phyloP scores from a whole-genome alignment of 2,888 invertebrate species.

The Argyra leucocephala region DNA sequence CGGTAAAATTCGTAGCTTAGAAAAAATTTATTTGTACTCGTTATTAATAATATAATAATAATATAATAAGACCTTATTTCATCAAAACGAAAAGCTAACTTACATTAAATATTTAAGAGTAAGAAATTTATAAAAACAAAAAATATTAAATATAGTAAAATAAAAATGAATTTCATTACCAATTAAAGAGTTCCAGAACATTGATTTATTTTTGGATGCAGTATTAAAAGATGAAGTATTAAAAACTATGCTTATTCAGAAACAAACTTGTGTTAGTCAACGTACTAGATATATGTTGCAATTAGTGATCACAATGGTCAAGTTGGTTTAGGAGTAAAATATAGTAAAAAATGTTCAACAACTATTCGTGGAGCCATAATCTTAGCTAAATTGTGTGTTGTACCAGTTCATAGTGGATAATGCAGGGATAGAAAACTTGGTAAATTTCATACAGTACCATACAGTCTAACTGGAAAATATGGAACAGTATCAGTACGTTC shows the following conservation, averaged over 20 bases:
- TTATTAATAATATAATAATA: no score
- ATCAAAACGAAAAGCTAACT: no score
- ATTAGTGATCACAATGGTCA: conserved; percentile 99
- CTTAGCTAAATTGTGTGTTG: conserved; percentile 92
- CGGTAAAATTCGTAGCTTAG: conserved; percentile 87
- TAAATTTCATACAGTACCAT: conserved; percentile 97
- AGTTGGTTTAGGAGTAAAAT: conserved; percentile 97
- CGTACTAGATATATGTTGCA: conserved; percentile 94
- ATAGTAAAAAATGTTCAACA: conserved; percentile 99
- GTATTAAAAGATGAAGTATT: conserved; percentile 94
- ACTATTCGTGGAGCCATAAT: conserved; percentile 99
- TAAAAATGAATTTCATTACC: no score
- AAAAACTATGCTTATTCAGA: conserved; percentile 99
- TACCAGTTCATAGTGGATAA: conserved; percentile 96
- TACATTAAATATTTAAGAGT: no score
- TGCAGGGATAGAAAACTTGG: conserved; percentile 99
- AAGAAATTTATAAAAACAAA: no score
- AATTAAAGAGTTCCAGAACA: conserved; percentile 98
- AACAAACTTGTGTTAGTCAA: conserved; percentile 99
- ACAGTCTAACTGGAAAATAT: conserved; percentile 99
- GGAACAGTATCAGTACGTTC: conserved; percentile 96
- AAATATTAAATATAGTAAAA: no score
- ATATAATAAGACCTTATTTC: no score
- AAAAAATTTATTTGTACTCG: conserved; percentile 97
- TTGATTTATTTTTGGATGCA: conserved; percentile 90